Percentiles rank a stretch among this genome's conserved stretches.
Conservation (phyloP, 2,888 invertebrate species). For the Agrotis segetum region DNA sequence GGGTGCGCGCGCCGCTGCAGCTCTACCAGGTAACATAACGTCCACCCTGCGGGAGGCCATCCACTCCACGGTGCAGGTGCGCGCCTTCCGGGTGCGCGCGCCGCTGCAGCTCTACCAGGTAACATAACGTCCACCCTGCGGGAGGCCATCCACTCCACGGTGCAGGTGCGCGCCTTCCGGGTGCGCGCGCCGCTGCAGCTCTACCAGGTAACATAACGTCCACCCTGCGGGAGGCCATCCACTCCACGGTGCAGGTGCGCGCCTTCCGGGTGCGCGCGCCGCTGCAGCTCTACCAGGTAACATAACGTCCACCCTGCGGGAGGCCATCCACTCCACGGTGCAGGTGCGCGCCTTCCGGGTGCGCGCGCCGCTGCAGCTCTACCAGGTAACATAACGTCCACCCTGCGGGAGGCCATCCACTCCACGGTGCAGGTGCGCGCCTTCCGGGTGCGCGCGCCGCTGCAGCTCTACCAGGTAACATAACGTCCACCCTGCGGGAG, state of each 20-base stretch:
- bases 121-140: conserved; percentile 92
- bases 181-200: conserved; percentile 95
- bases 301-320: conserved; percentile 93
- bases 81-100: conserved; percentile 96
- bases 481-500: conserved; percentile 93
- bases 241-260: conserved; percentile 95
- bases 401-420: conserved; percentile 94
- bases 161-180: conserved; percentile 95
- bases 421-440: conserved; percentile 96
- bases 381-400: too few relatives aligned
- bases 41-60: conserved; percentile 95
- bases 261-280: conserved; percentile 96
- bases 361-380: conserved; percentile 95
- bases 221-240: conserved; percentile 94
- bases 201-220: too few relatives aligned
- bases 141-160: conserved; percentile 97
- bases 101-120: conserved; percentile 96
- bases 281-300: conserved; percentile 95
- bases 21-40: too few relatives aligned
- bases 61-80: conserved; percentile 95
- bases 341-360: conserved; percentile 96
- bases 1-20: conserved; percentile 95
- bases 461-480: too few relatives aligned
- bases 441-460: conserved; percentile 95
- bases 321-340: conserved; percentile 96